Conservation (phyloP, 2,888 invertebrate genomes). For the Tetragnatha montana region DNA sequence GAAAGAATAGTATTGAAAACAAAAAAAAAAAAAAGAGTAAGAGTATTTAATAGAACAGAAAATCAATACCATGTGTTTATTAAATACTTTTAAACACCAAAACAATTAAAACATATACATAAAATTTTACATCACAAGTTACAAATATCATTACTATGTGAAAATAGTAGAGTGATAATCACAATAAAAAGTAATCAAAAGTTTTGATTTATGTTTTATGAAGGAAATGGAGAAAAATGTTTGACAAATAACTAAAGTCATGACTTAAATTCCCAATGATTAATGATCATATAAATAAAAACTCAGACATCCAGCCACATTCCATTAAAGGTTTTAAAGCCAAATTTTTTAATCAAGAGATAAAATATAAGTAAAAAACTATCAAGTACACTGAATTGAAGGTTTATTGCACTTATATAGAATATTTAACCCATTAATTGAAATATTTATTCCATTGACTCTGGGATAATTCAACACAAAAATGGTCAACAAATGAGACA, state of each 20-base stretch:
- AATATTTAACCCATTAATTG: neutral
- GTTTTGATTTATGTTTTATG: neutral
- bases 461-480: conserved; percentile 30
- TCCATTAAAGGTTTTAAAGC: neutral
- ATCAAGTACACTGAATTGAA: conserved; percentile 8
- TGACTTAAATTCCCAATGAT: neutral
- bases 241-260: neutral
- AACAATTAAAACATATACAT: neutral
- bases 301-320: neutral
- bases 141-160: neutral
- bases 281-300: neutral
- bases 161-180: neutral
- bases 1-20: no score
- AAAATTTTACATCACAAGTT: neutral
- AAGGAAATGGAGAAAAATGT: neutral
- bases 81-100: neutral
- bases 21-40: no score
- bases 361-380: neutral
- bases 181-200: neutral
- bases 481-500: conserved; percentile 26
- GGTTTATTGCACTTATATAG: neutral
- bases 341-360: no score
- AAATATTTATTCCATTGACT: neutral
- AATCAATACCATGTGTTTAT: neutral
- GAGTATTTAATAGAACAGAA: neutral